A percentile compares a stretch with the other conserved stretches of the same genome.
Conservation (phyloP, 1,140 invertebrate genomes). For the Aphis craccivora region DNA sequence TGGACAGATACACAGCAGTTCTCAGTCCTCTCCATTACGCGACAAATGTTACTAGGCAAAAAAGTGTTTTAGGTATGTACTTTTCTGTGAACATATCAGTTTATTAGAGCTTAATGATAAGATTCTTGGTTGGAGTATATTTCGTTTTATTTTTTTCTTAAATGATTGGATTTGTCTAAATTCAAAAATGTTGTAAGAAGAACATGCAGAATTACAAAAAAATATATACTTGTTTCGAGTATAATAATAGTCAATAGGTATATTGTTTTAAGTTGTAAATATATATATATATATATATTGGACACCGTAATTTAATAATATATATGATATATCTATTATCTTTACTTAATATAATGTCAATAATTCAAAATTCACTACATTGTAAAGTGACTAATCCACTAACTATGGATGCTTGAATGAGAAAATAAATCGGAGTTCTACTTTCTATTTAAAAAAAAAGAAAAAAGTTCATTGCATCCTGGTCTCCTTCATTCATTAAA, state of each 20-base stretch:
- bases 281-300: background rate
- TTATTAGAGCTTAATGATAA: background rate
- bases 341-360: background rate
- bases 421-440: background rate
- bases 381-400: background rate
- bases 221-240: background rate
- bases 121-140: background rate
- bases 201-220: background rate
- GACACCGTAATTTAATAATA: background rate
- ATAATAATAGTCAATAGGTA: no score
- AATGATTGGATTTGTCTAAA: background rate
- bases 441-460: background rate
- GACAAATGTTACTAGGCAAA: slow-evolving; percentile 66
- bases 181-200: no score
- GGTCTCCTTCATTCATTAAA: background rate
- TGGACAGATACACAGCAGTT: slow-evolving; percentile 69
- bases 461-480: no score
- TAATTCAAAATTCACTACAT: background rate
- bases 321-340: background rate
- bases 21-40: slow-evolving; percentile 69
- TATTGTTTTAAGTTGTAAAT: background rate
- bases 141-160: background rate
- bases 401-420: background rate
- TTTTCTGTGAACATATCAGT: background rate
- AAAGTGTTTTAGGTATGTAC: slow-evolving; percentile 60